A percentile compares a stretch with the other conserved stretches of the same genome.
Conservation (phyloP, 2,113 vertebrate genomes). For the Pan troglodytes region NHGRI_mPanTro3-v2.1_pri NC_072410.2:107089001-107089500, state of each 20-base stretch:
- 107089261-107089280: background rate
- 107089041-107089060: too few relatives aligned
- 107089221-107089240: background rate
- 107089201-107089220: rapidly evolving
- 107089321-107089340: rapidly evolving
- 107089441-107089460: background rate
- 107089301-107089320: background rate
- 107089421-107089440: background rate
- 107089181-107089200: background rate
- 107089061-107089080: too few relatives aligned
- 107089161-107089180: background rate
- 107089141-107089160: background rate
- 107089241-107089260: background rate
- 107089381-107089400: background rate
- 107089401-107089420: background rate
- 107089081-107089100: too few relatives aligned
- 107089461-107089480: background rate
- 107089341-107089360: rapidly evolving
- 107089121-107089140: rapidly evolving
- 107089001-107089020: too few relatives aligned
- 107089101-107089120: too few relatives aligned
- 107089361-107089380: background rate
- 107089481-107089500: rapidly evolving
- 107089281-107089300: too few relatives aligned
- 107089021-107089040: too few relatives aligned